A percentile compares a stretch with the other conserved stretches of the same genome.
These are phyloP conservation scores for Kryphioiulus occultus DNA, from an alignment of 2,888 invertebrate species.

Conservation along the genomic window DNA sequence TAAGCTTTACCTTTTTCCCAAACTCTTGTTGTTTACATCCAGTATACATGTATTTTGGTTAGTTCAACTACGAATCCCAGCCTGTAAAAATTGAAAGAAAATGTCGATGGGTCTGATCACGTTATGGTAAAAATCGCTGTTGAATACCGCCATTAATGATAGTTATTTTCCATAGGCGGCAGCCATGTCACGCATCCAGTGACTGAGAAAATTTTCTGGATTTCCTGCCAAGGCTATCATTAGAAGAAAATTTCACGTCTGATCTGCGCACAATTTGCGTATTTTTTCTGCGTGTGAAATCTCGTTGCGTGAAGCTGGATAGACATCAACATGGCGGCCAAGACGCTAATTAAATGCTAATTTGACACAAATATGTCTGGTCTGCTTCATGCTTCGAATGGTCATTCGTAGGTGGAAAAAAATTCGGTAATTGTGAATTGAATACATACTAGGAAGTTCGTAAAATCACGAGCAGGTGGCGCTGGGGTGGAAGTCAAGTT, in stretches of 20 bases:
- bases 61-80: background rate
- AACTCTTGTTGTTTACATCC: too few relatives aligned
- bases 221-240: background rate
- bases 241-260: background rate
- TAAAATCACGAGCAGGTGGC: background rate
- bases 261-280: background rate
- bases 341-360: too few relatives aligned
- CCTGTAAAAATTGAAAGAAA: background rate
- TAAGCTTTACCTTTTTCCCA: too few relatives aligned
- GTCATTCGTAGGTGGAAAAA: too few relatives aligned
- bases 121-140: background rate
- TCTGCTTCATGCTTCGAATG: too few relatives aligned
- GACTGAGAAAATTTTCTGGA: background rate
- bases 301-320: background rate
- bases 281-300: background rate
- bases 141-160: background rate
- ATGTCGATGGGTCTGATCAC: background rate
- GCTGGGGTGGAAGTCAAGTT: background rate
- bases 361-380: too few relatives aligned
- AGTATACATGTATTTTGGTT: too few relatives aligned
- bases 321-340: background rate
- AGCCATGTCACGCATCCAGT: background rate
- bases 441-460: too few relatives aligned
- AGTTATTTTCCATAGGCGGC: background rate
- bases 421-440: too few relatives aligned